These are phyloP conservation scores for Eugnorisma glareosa DNA, from an alignment of 2,888 invertebrate species.

Conservation along the genomic window DNA sequence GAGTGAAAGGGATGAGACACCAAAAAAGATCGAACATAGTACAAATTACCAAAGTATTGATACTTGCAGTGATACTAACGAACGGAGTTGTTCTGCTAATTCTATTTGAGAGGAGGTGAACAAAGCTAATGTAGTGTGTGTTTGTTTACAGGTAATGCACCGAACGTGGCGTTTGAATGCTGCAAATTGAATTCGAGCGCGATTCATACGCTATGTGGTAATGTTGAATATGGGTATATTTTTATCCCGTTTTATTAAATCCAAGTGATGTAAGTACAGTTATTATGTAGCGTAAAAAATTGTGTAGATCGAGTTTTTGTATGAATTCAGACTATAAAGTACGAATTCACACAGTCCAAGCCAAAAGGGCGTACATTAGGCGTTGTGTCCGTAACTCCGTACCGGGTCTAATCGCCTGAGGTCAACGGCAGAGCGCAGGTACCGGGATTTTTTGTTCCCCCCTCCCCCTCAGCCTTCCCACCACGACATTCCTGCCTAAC, in stretches of 20 bases:
- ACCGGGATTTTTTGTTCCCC: slow-evolving; percentile 84
- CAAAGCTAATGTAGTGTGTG: slow-evolving; percentile 61
- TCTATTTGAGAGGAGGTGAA: slow-evolving; percentile 50
- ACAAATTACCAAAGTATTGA: slow-evolving; percentile 63
- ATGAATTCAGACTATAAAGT: slow-evolving; percentile 1
- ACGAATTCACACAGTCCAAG: slow-evolving; percentile 24
- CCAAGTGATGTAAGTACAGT: background rate
- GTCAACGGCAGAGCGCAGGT: slow-evolving; percentile 89
- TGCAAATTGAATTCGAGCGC: slow-evolving; percentile 34
- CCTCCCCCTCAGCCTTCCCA: slow-evolving; percentile 59
- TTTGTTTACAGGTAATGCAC: slow-evolving; percentile 70
- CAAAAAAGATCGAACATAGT: slow-evolving; percentile 44
- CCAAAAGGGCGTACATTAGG: slow-evolving; percentile 66
- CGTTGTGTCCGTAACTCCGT: slow-evolving; percentile 76
- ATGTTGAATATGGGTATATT: background rate
- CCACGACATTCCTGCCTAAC: slow-evolving; percentile 72
- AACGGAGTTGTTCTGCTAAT: slow-evolving; percentile 59
- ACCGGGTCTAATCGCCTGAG: slow-evolving; percentile 83
- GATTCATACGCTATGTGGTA: slow-evolving; percentile 12
- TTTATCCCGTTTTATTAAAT: background rate
- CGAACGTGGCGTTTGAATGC: slow-evolving; percentile 9
- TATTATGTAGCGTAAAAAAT: background rate
- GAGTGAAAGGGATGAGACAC: slow-evolving; percentile 47
- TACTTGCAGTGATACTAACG: slow-evolving; percentile 64
- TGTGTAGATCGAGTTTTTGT: background rate